Percentiles rank a stretch among this genome's conserved stretches.
Conservation (phyloP, 2,797 vertebrate genomes). For the Mus minutoides region DNA sequence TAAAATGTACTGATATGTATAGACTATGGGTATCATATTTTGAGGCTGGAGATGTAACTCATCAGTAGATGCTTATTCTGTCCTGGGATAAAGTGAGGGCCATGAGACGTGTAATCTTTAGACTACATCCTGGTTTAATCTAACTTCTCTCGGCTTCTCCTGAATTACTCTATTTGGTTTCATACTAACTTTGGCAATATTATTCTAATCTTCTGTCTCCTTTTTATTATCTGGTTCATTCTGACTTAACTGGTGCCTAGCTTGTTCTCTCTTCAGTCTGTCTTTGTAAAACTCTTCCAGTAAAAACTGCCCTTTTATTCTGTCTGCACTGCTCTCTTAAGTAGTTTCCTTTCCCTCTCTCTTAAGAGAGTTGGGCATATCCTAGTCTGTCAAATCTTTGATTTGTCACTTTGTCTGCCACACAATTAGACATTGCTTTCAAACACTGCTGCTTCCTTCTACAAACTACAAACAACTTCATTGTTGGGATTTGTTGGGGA, state of each 20-base stretch:
- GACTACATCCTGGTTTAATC: neutral
- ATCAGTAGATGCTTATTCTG: neutral
- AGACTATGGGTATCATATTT: neutral
- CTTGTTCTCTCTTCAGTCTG: neutral
- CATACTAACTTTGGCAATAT: neutral
- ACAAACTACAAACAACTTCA: neutral
- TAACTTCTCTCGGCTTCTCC: neutral
- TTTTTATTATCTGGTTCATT: neutral
- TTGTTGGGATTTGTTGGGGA: too few species aligned
- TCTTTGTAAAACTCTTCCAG: neutral
- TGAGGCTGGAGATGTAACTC: neutral
- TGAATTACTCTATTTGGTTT: neutral
- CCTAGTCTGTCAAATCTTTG: neutral
- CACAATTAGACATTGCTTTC: neutral
- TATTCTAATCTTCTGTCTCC: neutral
- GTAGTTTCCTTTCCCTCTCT: neutral
- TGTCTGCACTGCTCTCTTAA: neutral
- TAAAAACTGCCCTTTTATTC: neutral
- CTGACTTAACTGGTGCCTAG: neutral
- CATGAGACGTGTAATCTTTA: neutral
- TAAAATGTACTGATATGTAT: neutral
- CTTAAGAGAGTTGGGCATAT: neutral
- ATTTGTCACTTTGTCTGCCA: neutral
- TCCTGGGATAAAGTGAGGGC: neutral
- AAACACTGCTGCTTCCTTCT: neutral